Base-by-base conservation (phyloP, 1,140 invertebrate species). In the Charaxes varanes region DNA sequence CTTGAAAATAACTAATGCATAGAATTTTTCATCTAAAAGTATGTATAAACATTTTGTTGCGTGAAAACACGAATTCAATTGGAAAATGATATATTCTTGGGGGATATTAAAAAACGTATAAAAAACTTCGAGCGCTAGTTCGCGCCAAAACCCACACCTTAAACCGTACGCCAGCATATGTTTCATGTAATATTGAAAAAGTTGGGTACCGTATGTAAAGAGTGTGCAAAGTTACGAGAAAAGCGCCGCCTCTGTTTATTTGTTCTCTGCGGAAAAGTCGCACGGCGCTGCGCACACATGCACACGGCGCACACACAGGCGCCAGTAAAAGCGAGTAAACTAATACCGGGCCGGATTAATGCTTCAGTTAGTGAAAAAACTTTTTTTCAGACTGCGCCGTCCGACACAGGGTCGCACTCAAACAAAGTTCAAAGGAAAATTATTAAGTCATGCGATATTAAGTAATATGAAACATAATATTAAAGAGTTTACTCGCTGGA, bases 351-450 rank as follows among this genome's bases (percentile, higher is more conserved):
- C 71, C 70, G 74, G 79, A 83, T 83, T 83, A 83, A 83, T 83
- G 76, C 79, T 83, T 83, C 79, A 83, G 79, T 83, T 83, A 80
- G 79, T 83, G 79, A 83, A 83, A 81, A 82, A 83, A 74, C 65
- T 70, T 80, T 83, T 78, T 83, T 83, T 83, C 73, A 82, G 78
- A 71, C 74, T 74, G 69, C 69, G 68, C 73, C 78, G 78, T 76
- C 78, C 78, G 68, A 38, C 49, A 26, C 78, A 83, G 76, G 72
- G 64, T 34, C 61, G 72, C 30, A 73, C 58, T 74, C 44, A 51
- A 54, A 53, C 43, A 42, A 41, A 32, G 43, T 46, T 53, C 50
- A 53, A 53, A 53, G 50, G 43, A 47, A 45, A 45, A 42, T 33
- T 53, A 46, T 47, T 53, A 38, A 50, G 35, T 47, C 41, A 47